phyloP scores from a whole-genome alignment of 2,113 vertebrate genomes.

The Clarias gariepinus region DNA sequence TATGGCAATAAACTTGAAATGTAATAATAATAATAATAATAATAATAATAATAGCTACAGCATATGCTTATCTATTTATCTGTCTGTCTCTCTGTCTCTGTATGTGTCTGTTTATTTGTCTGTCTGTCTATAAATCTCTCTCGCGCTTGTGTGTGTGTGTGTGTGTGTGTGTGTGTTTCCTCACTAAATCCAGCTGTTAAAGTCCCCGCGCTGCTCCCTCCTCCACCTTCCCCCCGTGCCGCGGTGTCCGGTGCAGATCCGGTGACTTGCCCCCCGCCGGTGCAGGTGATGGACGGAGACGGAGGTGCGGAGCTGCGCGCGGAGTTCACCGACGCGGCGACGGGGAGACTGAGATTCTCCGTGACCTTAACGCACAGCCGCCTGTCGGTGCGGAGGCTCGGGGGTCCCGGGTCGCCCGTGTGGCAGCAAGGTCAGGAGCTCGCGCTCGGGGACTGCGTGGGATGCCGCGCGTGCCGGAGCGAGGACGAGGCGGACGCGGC shows the following conservation, averaged over 20 bases:
- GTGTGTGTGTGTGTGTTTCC: conserved; percentile 18
- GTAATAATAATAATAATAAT: not conserved
- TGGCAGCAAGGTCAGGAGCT: conserved; percentile 59
- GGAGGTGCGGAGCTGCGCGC: conserved; percentile 64
- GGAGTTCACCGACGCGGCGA: conserved; percentile 71
- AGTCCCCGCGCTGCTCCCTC: conserved; percentile 58
- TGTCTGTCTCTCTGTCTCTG: not conserved
- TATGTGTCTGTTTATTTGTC: not conserved
- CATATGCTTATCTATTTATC: not conserved
- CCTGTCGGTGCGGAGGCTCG: conserved; percentile 68
- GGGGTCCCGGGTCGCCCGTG: conserved; percentile 32
- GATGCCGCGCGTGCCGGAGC: conserved; percentile 66
- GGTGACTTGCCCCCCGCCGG: not conserved
- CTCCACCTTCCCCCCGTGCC: conserved; percentile 54
- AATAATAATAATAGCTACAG: not conserved
- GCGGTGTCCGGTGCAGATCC: not conserved
- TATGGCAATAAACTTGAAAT: too few relatives aligned
- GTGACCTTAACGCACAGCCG: conserved; percentile 69
- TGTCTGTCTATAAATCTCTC: not conserved
- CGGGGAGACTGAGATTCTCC: conserved; percentile 66
- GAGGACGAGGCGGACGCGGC: conserved; percentile 63
- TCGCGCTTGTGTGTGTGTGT: not conserved
- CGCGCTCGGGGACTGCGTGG: conserved; percentile 71
- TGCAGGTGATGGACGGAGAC: conserved; percentile 31
- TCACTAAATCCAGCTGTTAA: conserved; percentile 57